Conservation (phyloP, 2,113 vertebrate species). For the Dascyllus trimaculatus region DNA sequence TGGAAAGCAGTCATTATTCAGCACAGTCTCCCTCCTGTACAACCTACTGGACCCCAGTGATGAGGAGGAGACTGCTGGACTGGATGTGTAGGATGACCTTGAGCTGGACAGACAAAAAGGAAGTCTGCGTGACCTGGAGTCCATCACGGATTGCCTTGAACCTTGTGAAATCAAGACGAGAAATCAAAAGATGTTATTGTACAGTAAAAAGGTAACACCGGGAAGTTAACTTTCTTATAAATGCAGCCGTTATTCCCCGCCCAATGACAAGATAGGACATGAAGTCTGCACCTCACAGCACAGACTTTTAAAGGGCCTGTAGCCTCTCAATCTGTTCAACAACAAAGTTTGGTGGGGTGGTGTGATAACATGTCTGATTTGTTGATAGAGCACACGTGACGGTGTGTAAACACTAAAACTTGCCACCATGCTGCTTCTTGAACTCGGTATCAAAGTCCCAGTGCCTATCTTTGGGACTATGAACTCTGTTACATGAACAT, state of each 20-base stretch:
- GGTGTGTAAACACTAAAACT: conserved; percentile 54
- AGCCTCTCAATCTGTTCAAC: neutral
- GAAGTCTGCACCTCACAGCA: conserved; percentile 1
- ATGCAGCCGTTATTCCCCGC: neutral
- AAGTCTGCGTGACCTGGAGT: conserved; percentile 93
- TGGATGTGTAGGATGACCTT: conserved; percentile 71
- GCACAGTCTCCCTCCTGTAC: conserved; percentile 80
- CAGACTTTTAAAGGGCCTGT: neutral
- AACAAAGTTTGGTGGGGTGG: neutral
- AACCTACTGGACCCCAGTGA: conserved; percentile 75
- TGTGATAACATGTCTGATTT: conserved; percentile 14
- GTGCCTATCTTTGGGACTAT: conserved; percentile 66
- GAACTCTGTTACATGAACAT: conserved; percentile 67
- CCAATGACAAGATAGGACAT: neutral
- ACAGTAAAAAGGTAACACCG: neutral
- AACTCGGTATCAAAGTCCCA: conserved; percentile 30
- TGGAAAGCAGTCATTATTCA: conserved; percentile 85
- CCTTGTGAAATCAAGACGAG: conserved; percentile 15
- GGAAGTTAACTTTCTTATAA: conserved; percentile 1
- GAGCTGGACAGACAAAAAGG: conserved; percentile 89
- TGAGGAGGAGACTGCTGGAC: conserved; percentile 70
- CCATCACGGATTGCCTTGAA: conserved; percentile 85
- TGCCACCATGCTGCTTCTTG: conserved; percentile 40
- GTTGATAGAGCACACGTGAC: conserved; percentile 47
- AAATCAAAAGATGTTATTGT: conserved; percentile 5